Percentiles rank a stretch among this genome's conserved stretches.
Evolutionary conservation across 1,140 invertebrate genomes (phyloP).

Genomic region (Acromyrmex charruanus): DNA sequence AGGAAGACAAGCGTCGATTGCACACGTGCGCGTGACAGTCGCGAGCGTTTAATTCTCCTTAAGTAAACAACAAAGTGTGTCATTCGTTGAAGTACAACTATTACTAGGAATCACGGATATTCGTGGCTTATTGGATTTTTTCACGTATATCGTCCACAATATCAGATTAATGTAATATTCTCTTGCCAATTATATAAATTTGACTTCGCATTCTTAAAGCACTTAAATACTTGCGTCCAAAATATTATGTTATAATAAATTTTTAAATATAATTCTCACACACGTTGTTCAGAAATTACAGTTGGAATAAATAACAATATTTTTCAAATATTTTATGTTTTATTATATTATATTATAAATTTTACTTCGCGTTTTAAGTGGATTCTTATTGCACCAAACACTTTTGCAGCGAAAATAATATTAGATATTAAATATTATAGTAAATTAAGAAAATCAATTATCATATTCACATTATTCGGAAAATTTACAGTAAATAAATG

Average conservation of each 20-base stretch:
- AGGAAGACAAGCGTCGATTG: slow-evolving; percentile 52
- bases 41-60: background rate
- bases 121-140: background rate
- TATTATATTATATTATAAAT: no score
- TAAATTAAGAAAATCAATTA: background rate
- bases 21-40: slow-evolving; percentile 45
- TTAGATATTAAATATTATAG: background rate
- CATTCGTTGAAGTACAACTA: slow-evolving; percentile 10
- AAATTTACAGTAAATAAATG: background rate
- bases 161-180: background rate
- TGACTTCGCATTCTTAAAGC: background rate
- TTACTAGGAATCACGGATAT: background rate
- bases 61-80: slow-evolving; percentile 48
- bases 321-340: no score
- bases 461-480: background rate
- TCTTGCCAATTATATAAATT: background rate
- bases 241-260: background rate
- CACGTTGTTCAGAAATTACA: background rate
- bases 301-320: background rate
- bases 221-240: background rate
- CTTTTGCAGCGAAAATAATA: background rate
- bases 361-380: background rate
- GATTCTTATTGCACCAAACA: background rate
- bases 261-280: background rate
- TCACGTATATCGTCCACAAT: background rate